phyloP scores from a whole-genome alignment of 1,140 invertebrate species.

The Sogatella furcifera region DNA sequence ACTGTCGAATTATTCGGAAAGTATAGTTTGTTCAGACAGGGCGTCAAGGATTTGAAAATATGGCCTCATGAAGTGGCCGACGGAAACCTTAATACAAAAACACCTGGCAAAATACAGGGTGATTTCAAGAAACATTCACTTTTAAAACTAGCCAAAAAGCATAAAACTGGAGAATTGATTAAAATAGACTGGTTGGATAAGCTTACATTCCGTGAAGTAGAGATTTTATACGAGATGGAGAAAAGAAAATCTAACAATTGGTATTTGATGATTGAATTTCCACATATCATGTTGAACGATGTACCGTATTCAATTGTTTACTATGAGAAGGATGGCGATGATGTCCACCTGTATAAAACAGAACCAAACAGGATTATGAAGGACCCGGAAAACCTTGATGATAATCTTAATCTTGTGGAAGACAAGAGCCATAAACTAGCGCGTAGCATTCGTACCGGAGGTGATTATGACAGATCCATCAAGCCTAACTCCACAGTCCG shows the following conservation, averaged over 20 bases:
- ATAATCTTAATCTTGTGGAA: conserved; percentile 78
- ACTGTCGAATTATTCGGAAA: conserved; percentile 87
- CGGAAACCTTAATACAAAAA: conserved; percentile 49
- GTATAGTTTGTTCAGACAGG: conserved; percentile 74
- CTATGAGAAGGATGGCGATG: conserved; percentile 78
- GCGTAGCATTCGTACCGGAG: conserved; percentile 79
- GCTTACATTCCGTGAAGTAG: conserved; percentile 90
- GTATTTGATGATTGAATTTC: conserved; percentile 95
- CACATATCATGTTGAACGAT: conserved; percentile 62
- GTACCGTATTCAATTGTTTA: conserved; percentile 63
- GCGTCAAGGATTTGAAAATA: conserved; percentile 66
- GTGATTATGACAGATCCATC: conserved; percentile 78
- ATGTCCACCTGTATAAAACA: conserved; percentile 46
- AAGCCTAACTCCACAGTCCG: conserved; percentile 84
- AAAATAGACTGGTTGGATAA: conserved; percentile 96
- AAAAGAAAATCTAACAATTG: conserved; percentile 86
- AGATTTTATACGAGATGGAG: conserved; percentile 89
- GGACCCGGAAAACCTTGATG: conserved; percentile 85
- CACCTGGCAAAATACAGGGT: conserved; percentile 59
- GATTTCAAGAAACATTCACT: not conserved
- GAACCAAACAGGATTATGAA: conserved; percentile 46
- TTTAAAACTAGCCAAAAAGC: conserved; percentile 75
- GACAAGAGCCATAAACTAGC: conserved; percentile 93
- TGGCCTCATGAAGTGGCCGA: conserved; percentile 74
- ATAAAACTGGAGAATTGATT: conserved; percentile 85